phyloP scores from a whole-genome alignment of 2,113 vertebrate genomes.

The Cyprinodon brontotheroides region DNA sequence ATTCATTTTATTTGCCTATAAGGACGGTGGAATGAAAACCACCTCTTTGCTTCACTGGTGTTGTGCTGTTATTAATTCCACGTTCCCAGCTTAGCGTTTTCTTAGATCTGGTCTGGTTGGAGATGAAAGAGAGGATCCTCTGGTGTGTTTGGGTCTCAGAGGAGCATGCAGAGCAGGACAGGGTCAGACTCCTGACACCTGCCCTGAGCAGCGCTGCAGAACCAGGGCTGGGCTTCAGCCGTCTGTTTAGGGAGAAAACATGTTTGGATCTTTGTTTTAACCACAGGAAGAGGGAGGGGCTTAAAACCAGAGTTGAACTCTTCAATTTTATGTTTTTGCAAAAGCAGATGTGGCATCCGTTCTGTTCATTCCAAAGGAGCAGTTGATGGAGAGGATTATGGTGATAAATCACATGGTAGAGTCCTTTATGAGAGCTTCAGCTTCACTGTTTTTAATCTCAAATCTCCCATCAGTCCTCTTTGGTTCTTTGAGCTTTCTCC shows the following conservation, averaged over 20 bases:
- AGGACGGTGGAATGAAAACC: neutral
- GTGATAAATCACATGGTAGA: conserved; percentile 32
- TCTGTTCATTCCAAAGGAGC: conserved; percentile 25
- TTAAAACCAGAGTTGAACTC: neutral
- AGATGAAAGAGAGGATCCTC: conserved; percentile 55
- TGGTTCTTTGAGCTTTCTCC: conserved; percentile 22
- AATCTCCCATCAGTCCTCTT: conserved; percentile 45
- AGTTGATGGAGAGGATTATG: conserved; percentile 30
- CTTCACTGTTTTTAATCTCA: conserved; percentile 50
- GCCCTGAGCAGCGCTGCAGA: conserved; percentile 26
- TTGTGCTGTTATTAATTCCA: conserved; percentile 41
- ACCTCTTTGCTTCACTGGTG: neutral
- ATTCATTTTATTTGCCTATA: neutral
- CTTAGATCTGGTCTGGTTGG: conserved; percentile 41
- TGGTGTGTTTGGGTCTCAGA: conserved; percentile 37
- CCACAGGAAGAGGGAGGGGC: neutral
- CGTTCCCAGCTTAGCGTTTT: conserved; percentile 48
- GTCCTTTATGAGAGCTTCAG: conserved; percentile 43
- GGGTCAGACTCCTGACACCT: conserved; percentile 52
- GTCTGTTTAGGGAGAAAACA: conserved; percentile 12
- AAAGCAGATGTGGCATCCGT: neutral
- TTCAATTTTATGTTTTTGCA: neutral
- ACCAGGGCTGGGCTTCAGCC: conserved; percentile 27
- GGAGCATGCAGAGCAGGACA: conserved; percentile 31
- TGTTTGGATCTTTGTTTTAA: neutral